These are phyloP conservation scores for Nothocercus julius DNA, from an alignment of 2,113 vertebrate species.

Conservation along the genomic window DNA sequence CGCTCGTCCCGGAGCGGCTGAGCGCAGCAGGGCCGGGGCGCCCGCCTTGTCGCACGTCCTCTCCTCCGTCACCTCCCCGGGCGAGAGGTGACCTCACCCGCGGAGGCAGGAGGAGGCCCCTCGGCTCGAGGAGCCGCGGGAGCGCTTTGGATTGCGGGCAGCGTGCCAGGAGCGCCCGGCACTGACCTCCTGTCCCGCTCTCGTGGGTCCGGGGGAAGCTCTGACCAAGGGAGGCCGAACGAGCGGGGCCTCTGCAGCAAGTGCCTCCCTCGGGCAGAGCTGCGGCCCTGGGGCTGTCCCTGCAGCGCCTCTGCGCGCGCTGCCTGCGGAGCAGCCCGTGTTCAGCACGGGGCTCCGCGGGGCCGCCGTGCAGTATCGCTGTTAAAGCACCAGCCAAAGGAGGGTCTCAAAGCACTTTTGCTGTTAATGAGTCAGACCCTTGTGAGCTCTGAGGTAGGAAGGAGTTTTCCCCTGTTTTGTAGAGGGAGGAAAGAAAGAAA, in stretches of 20 bases:
- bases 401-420: neutral
- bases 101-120: neutral
- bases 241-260: neutral
- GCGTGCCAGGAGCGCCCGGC: neutral
- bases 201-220: neutral
- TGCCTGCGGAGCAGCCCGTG: too few species aligned
- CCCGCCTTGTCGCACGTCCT: constrained; percentile 68
- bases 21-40: constrained; percentile 49
- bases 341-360: too few species aligned
- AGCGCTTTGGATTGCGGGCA: neutral
- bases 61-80: constrained; percentile 36
- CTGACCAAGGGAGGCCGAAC: neutral
- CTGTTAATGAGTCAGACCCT: neutral
- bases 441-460: neutral
- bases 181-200: neutral
- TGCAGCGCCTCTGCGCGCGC: neutral
- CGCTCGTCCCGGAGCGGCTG: constrained; percentile 79
- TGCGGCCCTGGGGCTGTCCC: neutral
- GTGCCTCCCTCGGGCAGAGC: too few species aligned
- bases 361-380: too few species aligned
- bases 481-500: accelerated
- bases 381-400: neutral
- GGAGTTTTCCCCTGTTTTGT: neutral
- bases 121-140: neutral
- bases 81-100: constrained; percentile 73